phyloP scores from a whole-genome alignment of 2,888 invertebrate genomes.

The Octodonta nipae region DNA sequence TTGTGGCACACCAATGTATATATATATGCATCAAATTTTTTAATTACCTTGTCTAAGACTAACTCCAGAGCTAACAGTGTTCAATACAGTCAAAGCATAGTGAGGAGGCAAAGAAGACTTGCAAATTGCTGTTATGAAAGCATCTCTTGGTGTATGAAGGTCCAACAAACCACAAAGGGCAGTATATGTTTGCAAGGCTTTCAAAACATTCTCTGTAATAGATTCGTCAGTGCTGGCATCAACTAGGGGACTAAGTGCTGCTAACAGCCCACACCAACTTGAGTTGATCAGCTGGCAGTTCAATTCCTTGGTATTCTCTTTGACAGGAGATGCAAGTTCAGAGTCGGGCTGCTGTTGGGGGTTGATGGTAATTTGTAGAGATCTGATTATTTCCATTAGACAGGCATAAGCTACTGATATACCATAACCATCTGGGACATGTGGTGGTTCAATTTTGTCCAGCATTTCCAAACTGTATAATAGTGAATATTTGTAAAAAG shows the following conservation, averaged over 20 bases:
- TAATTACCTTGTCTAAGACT: conserved; percentile 24
- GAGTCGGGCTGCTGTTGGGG: conserved; percentile 35
- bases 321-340: conserved; percentile 16
- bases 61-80: conserved; percentile 44
- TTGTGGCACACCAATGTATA: no score
- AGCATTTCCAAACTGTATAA: conserved; percentile 77
- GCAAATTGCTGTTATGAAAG: conserved; percentile 87
- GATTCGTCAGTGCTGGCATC: conserved; percentile 93
- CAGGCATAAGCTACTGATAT: conserved; percentile 91
- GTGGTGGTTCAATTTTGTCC: conserved; percentile 87
- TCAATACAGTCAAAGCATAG: conserved; percentile 81
- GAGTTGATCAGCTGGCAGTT: conserved; percentile 75
- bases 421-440: conserved; percentile 93
- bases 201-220: conserved; percentile 79
- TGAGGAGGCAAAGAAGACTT: conserved; percentile 92
- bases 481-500: conserved; percentile 3
- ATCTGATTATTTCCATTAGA: conserved; percentile 80
- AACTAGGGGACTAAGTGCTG: conserved; percentile 79
- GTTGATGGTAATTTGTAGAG: conserved; percentile 61
- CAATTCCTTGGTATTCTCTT: conserved; percentile 37
- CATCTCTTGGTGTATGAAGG: conserved; percentile 71
- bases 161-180: conserved; percentile 77
- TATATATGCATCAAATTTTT: no score
- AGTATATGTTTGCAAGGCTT: conserved; percentile 80
- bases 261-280: conserved; percentile 88